These are phyloP conservation scores for Steromphala cineraria DNA, from an alignment of 2,888 invertebrate genomes.

Conservation along the genomic window DNA sequence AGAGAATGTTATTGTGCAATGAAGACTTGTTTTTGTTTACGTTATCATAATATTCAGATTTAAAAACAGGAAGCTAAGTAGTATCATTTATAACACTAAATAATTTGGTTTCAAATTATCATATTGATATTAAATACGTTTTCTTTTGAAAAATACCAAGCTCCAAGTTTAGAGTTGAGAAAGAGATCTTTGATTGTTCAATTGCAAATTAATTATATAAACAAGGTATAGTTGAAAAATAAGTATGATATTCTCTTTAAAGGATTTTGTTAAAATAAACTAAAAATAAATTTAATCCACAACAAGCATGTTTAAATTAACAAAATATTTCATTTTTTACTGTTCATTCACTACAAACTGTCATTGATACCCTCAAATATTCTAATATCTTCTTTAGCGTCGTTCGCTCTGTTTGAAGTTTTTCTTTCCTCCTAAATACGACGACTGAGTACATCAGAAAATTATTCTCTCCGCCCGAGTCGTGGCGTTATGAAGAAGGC, in stretches of 20 bases:
- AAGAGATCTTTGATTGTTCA: too few species aligned
- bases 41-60: background rate
- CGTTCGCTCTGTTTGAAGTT: background rate
- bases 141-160: too few species aligned
- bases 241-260: too few species aligned
- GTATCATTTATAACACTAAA: background rate
- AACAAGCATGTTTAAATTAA: background rate
- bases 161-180: too few species aligned
- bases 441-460: background rate
- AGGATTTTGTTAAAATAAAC: background rate
- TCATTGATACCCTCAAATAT: background rate
- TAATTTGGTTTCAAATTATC: too few species aligned
- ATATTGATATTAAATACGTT: too few species aligned
- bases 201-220: too few species aligned
- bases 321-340: background rate
- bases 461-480: background rate
- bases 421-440: background rate
- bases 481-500: background rate
- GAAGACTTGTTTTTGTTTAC: too few species aligned
- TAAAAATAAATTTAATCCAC: background rate
- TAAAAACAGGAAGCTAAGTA: background rate
- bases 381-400: background rate
- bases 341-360: background rate
- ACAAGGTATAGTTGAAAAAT: too few species aligned
- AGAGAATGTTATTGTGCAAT: too few species aligned